A percentile compares a stretch with the other conserved stretches of the same genome.
These are phyloP conservation scores for Cyrtodaria siliqua DNA, from an alignment of 2,888 invertebrate genomes.

Conservation along the genomic window DNA sequence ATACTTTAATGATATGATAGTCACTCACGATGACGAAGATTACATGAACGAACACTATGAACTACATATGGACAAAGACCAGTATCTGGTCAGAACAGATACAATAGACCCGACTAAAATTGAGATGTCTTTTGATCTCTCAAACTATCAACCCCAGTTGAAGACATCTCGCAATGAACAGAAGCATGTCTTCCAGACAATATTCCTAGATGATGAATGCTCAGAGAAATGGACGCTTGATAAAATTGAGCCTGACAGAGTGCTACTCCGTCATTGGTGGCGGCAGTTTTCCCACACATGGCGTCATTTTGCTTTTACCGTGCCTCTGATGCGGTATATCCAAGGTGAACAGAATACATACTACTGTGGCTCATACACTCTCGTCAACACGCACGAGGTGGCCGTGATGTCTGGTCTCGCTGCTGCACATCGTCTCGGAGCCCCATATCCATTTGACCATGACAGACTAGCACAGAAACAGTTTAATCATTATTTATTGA, in stretches of 20 bases:
- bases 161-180: slow-evolving; percentile 55
- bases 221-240: slow-evolving; percentile 70
- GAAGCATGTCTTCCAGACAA: slow-evolving; percentile 77
- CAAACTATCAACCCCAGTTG: slow-evolving; percentile 78
- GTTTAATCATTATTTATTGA: slow-evolving; percentile 76
- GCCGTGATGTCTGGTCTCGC: slow-evolving; percentile 79
- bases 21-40: slow-evolving; percentile 77
- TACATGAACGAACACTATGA: slow-evolving; percentile 79
- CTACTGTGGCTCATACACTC: slow-evolving; percentile 77
- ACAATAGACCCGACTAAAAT: slow-evolving; percentile 70
- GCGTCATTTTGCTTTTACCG: slow-evolving; percentile 78
- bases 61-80: slow-evolving; percentile 73
- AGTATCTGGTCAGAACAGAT: slow-evolving; percentile 76
- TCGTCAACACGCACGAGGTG: slow-evolving; percentile 79
- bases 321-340: slow-evolving; percentile 75
- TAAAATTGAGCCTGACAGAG: slow-evolving; percentile 71
- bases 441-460: slow-evolving; percentile 75
- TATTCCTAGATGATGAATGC: slow-evolving; percentile 73
- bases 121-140: slow-evolving; percentile 81
- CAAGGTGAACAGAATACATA: slow-evolving; percentile 74
- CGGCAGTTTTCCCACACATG: slow-evolving; percentile 79
- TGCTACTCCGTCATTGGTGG: slow-evolving; percentile 75
- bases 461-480: slow-evolving; percentile 76
- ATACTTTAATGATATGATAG: slow-evolving; percentile 77
- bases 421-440: slow-evolving; percentile 75